phyloP scores from a whole-genome alignment of 1,140 invertebrate species.

The Drosophila kurseongensis region DNA sequence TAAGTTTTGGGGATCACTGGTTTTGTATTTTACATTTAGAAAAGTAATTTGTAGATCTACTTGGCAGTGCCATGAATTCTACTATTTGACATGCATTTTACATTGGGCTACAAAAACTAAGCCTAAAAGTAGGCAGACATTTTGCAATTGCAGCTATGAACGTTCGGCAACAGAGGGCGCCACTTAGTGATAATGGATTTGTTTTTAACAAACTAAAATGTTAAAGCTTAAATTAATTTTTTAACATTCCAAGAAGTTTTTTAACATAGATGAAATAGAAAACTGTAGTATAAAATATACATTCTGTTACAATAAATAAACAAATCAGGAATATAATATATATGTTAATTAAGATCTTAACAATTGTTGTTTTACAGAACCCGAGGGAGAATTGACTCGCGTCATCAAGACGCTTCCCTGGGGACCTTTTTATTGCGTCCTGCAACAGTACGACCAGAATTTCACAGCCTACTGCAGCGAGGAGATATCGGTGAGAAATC shows the following conservation, averaged over 20 bases:
- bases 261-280: no score
- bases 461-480: slow-evolving; percentile 94
- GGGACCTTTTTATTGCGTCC: slow-evolving; percentile 94
- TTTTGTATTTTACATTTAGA: neutral
- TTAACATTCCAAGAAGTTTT: no score
- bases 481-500: slow-evolving; percentile 90
- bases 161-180: slow-evolving; percentile 34
- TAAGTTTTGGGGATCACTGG: neutral
- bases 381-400: slow-evolving; percentile 76
- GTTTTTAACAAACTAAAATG: no score
- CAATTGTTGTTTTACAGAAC: slow-evolving; percentile 53
- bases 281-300: no score
- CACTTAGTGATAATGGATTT: neutral
- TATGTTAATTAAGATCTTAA: no score
- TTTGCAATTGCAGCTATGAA: slow-evolving; percentile 6
- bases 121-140: slow-evolving; percentile 48
- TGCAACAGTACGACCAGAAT: slow-evolving; percentile 93
- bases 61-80: neutral
- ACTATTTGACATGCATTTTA: slow-evolving; percentile 11
- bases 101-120: neutral
- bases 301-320: no score
- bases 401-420: slow-evolving; percentile 86
- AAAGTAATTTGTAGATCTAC: neutral
- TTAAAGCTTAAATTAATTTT: no score
- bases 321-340: no score